A percentile compares a stretch with the other conserved stretches of the same genome.
Conservation (phyloP, 2,888 invertebrate species). For the Dinocampus coccinellae region DNA sequence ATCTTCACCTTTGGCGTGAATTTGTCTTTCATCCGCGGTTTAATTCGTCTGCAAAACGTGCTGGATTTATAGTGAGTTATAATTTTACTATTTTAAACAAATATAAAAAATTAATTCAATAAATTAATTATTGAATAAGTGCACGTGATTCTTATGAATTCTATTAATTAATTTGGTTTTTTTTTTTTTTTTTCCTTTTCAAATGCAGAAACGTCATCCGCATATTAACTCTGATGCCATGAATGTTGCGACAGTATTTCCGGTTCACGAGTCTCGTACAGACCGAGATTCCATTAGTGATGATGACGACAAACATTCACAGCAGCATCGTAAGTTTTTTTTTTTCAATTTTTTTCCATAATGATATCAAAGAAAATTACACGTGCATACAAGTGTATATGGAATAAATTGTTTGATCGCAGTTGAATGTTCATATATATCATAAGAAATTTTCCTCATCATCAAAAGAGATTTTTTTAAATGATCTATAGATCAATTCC, state of each 20-base stretch:
- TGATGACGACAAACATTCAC: conserved; percentile 15
- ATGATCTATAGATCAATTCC: not conserved
- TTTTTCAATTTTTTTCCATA: not conserved
- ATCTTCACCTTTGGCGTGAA: conserved; percentile 59
- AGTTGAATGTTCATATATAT: not conserved
- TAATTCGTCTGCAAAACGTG: conserved; percentile 35
- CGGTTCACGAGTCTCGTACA: conserved; percentile 46
- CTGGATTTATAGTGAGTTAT: conserved; percentile 43
- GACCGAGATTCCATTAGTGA: conserved; percentile 24
- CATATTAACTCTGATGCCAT: conserved; percentile 47
- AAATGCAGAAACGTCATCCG: conserved; percentile 19
- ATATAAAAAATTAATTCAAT: no score
- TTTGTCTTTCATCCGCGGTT: conserved; percentile 46
- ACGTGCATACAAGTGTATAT: not conserved
- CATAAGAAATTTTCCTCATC: not conserved
- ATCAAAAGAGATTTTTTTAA: not conserved
- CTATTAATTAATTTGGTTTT: not conserved
- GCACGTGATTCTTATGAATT: not conserved
- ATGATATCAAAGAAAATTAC: not conserved
- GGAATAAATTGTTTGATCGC: not conserved
- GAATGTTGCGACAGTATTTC: conserved; percentile 64
- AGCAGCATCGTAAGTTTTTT: conserved; percentile 42
- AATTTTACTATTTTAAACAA: no score
- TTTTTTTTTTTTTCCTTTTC: not conserved
- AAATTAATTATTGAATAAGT: no score